Evolutionary conservation across 2,888 invertebrate species (phyloP), one percentile per base, ranked within the genome.

Genomic region (Adelphocoris suturalis): DNA sequence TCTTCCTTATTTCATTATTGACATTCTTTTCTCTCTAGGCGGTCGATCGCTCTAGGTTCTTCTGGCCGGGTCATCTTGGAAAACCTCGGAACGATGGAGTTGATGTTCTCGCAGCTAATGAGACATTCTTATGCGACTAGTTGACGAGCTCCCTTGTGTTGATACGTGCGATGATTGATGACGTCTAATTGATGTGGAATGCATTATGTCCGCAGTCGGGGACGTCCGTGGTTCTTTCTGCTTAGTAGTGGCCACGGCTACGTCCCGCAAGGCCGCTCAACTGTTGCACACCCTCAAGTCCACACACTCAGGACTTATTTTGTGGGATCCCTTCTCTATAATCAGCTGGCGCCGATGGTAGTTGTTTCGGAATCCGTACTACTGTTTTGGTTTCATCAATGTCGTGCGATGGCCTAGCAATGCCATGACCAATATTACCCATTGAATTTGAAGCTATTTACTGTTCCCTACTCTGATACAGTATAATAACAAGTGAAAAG

Each of bases 111-210:
- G 3, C 68, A 12, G 13, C 52, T 68, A 68, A 68, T 68, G 19
- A 23, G 68, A 68, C 68, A 68, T 68, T 68, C 68, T 68, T 68
- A 68, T 68, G 27, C 19, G 68, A 19, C 68, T 7, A 68, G 68
- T 23, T 68, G 68, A 68, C 68, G 68, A 19, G 68, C 68, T 68
- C 27, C 11, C 68, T 23, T 27, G 68, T 27, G 68, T 68, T 68
- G 27, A 68, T 68, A 68, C 19, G 68, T 68, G 68, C 68, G 19
- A 68, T 68, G 68, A 68, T 68, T 68, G 68, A 68, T 68, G 68
- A 23, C 23, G 68, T 23, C 68, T 68, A 68, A 68, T 68, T 68
- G 68, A 23, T 68, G 23, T 11, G 68, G 68, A 68, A 68, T 23
- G 68, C 23, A 68, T 68, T 27, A 68, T 68, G 23, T n/a, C n/a